Conservation (phyloP, 2,797 vertebrate species). For the Acanthurus lineatus region DNA sequence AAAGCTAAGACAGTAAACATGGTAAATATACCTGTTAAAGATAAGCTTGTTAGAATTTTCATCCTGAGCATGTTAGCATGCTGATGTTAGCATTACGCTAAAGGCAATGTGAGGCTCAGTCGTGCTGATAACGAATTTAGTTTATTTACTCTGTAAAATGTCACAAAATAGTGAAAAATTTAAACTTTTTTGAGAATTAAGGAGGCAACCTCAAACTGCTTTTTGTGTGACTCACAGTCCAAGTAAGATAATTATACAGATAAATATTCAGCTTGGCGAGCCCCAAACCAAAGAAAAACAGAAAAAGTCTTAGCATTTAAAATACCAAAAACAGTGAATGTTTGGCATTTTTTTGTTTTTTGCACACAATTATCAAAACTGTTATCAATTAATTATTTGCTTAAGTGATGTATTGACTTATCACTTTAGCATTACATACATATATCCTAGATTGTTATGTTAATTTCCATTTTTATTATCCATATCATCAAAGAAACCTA, state of each 20-base stretch:
- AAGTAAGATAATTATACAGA: slow-evolving; percentile 1
- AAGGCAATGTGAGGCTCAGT: not conserved
- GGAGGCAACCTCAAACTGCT: not conserved
- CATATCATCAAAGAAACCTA: not conserved
- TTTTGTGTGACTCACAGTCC: not conserved
- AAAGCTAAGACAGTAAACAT: not conserved
- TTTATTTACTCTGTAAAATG: not conserved
- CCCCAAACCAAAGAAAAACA: not conserved
- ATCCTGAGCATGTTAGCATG: not conserved
- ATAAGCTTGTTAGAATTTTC: not conserved
- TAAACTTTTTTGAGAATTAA: not conserved
- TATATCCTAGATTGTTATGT: not conserved
- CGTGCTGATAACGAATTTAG: not conserved
- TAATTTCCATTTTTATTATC: not conserved
- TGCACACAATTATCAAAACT: not conserved
- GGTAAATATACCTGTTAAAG: too few relatives aligned
- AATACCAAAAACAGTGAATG: not conserved
- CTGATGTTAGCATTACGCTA: not conserved
- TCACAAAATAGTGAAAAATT: not conserved
- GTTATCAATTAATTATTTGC: not conserved
- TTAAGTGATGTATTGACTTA: not conserved
- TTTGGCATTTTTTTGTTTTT: not conserved
- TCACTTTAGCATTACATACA: not conserved
- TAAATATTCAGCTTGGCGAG: not conserved
- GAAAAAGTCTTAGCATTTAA: slow-evolving; percentile 7